Conservation (phyloP, 2,797 vertebrate species). For the Liasis olivaceus region DNA sequence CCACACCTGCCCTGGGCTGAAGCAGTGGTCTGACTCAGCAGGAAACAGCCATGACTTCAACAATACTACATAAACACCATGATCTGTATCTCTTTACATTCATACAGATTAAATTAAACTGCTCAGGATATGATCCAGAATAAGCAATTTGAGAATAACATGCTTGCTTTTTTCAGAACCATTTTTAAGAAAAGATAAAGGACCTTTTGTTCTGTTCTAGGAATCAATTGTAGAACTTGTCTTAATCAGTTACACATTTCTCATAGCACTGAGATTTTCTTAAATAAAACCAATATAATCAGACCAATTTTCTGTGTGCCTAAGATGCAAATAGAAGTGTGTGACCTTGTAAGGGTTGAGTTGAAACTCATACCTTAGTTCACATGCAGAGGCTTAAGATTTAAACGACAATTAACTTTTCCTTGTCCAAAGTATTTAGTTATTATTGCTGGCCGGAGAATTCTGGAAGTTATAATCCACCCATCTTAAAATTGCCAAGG, state of each 20-base stretch:
- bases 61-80: not conserved
- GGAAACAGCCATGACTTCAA: not conserved
- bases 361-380: conserved; percentile 24
- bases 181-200: not conserved
- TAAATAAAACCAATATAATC: conserved; percentile 19
- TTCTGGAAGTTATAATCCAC: too few relatives aligned
- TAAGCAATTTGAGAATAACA: not conserved
- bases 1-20: not conserved
- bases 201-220: conserved; percentile 28
- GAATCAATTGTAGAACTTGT: conserved; percentile 36
- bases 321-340: conserved; percentile 1
- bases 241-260: conserved; percentile 33
- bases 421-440: not conserved
- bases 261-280: not conserved
- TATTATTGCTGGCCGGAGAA: not conserved
- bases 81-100: not conserved
- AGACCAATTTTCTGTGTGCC: conserved; percentile 21
- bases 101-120: not conserved
- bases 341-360: conserved; percentile 11
- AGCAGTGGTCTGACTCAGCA: not conserved
- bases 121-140: not conserved
- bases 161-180: not conserved
- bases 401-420: not conserved
- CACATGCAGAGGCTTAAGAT: not conserved
- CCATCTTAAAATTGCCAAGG: too few relatives aligned